Conservation (phyloP, 2,888 invertebrate genomes). For the Trichopria drosophilae region DNA sequence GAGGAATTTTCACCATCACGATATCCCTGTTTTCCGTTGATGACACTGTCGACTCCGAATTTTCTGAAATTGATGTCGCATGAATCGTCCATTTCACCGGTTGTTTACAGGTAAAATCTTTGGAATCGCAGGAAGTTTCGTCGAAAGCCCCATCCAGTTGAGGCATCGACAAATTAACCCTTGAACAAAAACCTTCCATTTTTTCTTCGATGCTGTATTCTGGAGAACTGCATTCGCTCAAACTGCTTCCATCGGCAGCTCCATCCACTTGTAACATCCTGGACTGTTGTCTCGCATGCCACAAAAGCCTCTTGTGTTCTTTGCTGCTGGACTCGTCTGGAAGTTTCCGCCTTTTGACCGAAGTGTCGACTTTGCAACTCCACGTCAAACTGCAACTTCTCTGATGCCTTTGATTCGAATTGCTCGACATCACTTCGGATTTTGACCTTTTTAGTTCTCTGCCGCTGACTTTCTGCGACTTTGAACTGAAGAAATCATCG, state of each 20-base stretch:
- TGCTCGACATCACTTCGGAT: constrained; percentile 64
- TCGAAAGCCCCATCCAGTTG: constrained; percentile 40
- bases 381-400: constrained; percentile 70
- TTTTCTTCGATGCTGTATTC: constrained; percentile 51
- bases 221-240: constrained; percentile 59
- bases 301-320: constrained; percentile 56
- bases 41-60: neutral
- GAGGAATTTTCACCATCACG: constrained; percentile 63
- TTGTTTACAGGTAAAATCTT: constrained; percentile 22
- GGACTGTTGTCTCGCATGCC: constrained; percentile 58
- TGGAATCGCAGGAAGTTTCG: constrained; percentile 32
- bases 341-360: constrained; percentile 72
- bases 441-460: constrained; percentile 69
- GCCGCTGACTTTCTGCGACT: constrained; percentile 51
- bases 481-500: constrained; percentile 64
- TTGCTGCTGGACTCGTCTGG: constrained; percentile 51
- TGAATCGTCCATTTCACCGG: neutral
- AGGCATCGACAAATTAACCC: constrained; percentile 37
- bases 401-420: constrained; percentile 64
- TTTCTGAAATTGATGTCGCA: constrained; percentile 7
- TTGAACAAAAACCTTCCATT: constrained; percentile 22
- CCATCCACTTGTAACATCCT: constrained; percentile 64
- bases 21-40: neutral
- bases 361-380: constrained; percentile 72
- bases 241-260: constrained; percentile 60